phyloP scores from a whole-genome alignment of 2,888 invertebrate species.

The Scaptomyza polygonia region DNA sequence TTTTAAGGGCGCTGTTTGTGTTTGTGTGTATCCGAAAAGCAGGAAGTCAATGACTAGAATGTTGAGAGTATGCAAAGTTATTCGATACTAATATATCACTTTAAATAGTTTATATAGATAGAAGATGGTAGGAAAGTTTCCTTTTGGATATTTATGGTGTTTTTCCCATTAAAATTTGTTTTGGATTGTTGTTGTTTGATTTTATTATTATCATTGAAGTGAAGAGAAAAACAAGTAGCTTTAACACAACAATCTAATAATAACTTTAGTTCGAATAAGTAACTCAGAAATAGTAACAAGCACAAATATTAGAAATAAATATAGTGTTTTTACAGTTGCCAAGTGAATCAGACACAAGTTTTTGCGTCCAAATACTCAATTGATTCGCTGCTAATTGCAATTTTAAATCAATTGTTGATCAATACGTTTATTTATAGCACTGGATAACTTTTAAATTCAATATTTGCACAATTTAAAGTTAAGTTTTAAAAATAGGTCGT shows the following conservation, averaged over 20 bases:
- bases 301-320: neutral
- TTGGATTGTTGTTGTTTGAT: neutral
- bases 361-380: neutral
- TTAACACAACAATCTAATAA: neutral
- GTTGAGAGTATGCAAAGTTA: slow-evolving; percentile 5
- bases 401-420: slow-evolving; percentile 6
- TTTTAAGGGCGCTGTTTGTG: slow-evolving; percentile 22
- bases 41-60: slow-evolving; percentile 23
- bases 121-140: neutral
- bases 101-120: no score
- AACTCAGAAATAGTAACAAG: neutral
- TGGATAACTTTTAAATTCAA: slow-evolving; percentile 7
- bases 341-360: neutral
- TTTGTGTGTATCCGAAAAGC: slow-evolving; percentile 5
- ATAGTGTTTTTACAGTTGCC: neutral
- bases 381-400: slow-evolving; percentile 20
- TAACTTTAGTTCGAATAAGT: neutral
- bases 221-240: neutral
- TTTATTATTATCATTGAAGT: neutral
- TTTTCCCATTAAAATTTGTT: neutral
- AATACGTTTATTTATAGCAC: slow-evolving; percentile 23
- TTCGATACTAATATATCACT: no score
- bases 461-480: neutral
- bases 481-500: slow-evolving; percentile 14
- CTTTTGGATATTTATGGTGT: no score